Evolutionary conservation across 2,888 invertebrate genomes (phyloP).

Genomic region (Rhagium mordax): DNA sequence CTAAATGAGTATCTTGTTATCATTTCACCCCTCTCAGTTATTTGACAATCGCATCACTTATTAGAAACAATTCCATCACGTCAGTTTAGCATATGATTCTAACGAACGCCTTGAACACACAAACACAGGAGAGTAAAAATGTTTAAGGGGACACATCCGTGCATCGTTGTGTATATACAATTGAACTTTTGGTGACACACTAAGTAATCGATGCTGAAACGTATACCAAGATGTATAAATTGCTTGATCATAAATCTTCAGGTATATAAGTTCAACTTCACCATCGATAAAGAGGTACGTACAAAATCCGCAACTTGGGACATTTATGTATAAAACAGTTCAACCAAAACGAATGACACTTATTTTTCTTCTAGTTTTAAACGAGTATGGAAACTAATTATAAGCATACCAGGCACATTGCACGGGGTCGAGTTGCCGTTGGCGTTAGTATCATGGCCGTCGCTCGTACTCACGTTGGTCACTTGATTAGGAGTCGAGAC

Average conservation of each 20-base stretch:
- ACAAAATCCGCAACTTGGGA: conserved; percentile 7
- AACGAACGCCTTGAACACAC: neutral
- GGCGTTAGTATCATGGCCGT: conserved; percentile 54
- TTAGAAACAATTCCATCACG: conserved; percentile 12
- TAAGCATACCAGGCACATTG: conserved; percentile 52
- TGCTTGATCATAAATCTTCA: neutral
- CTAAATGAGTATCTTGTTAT: too few species aligned
- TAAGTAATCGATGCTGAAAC: neutral
- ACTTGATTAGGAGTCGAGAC: conserved; percentile 66
- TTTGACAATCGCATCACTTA: neutral
- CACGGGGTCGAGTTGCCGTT: conserved; percentile 57
- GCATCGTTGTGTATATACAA: conserved; percentile 25
- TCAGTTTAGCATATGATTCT: neutral
- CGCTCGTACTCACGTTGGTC: conserved; percentile 61
- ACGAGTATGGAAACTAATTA: neutral
- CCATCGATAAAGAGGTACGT: neutral
- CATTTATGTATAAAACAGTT: neutral
- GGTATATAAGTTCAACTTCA: neutral
- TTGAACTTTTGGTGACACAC: neutral
- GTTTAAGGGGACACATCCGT: conserved; percentile 3
- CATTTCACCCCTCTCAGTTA: too few species aligned
- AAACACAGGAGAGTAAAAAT: neutral
- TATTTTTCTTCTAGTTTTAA: neutral
- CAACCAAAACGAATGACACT: neutral
- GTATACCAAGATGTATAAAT: neutral